Base-by-base conservation (phyloP, 1,140 invertebrate species). In the Ips typographus region DNA sequence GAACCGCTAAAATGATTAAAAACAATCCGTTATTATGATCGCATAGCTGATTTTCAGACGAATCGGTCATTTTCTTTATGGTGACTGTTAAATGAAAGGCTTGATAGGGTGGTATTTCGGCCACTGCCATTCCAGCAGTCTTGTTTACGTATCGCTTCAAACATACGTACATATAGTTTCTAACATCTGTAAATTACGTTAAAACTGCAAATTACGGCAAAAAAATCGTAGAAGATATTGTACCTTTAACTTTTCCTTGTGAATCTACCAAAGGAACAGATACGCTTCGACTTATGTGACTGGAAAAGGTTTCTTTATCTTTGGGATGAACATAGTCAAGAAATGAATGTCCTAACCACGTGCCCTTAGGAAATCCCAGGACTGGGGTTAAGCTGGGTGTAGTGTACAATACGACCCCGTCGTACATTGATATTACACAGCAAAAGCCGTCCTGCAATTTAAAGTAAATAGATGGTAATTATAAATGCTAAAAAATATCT, bases 301-400 rank as follows among this genome's bases (percentile, higher is more conserved):
- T 82, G 40, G 82, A 80, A 77, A 86, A 85, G 1, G 80, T 83
- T 65, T 80, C 80, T 38, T 82, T 80, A 77, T 94, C 93, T 79
- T 89, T 91, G 0, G 89, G 87, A 80, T 94, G 91, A 1, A 95
- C 83, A 75, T 94, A 94, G 75, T 95, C 91, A 60, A 94, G 91
- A 74, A 96, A 93, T 2, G 90, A 92, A 53, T 90, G 82, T 3
- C 92, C 92, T n/a, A 92, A 81, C 89, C 91, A 92, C 85, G 92
- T 91, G 64, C 94, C 91, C 72, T 90, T 89, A 0, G 91, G 88
- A 77, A 90, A 94, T 8, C 91, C 92, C 38, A 95, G 80, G n/a
- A 88, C 83, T 2, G 86, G 81, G 0, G 87, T 87, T 41, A 94
- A 82, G 40, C 85, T 87, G 5, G 88, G 78, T 2, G 92, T 91